Conservation (phyloP, 2,888 invertebrate genomes). For the Dione juno region DNA sequence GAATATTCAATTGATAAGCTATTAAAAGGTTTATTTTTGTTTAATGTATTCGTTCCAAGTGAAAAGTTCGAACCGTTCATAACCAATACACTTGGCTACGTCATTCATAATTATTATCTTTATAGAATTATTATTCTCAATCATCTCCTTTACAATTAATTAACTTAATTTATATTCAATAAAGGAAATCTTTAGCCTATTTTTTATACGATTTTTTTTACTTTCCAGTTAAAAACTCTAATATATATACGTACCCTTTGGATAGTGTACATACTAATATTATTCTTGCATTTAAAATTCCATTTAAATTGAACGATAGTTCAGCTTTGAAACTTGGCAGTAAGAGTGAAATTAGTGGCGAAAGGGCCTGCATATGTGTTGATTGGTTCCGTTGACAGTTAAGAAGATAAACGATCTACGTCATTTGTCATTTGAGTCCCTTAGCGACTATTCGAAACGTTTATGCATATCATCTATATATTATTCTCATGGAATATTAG, state of each 20-base stretch:
- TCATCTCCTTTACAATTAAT: background rate
- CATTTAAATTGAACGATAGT: conserved; percentile 1
- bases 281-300: conserved; percentile 10
- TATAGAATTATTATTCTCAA: background rate
- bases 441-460: conserved; percentile 53
- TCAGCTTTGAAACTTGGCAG: conserved; percentile 7
- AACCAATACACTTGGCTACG: background rate
- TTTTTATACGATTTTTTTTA: too few species aligned
- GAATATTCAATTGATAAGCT: background rate
- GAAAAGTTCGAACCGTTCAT: background rate
- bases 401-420: conserved; percentile 78
- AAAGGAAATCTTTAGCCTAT: background rate
- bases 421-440: conserved; percentile 78
- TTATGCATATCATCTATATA: conserved; percentile 51
- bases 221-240: too few species aligned
- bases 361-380: conserved; percentile 70
- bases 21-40: background rate
- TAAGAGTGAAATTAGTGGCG: conserved; percentile 30
- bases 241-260: too few species aligned
- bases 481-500: conserved; percentile 35
- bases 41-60: background rate
- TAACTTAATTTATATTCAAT: background rate
- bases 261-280: background rate
- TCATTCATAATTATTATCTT: conserved; percentile 10
- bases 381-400: conserved; percentile 80